A percentile compares a stretch with the other conserved stretches of the same genome.
Evolutionary conservation across 2,888 invertebrate species (phyloP).

Genomic region (Lasioglossum figueresi): DNA sequence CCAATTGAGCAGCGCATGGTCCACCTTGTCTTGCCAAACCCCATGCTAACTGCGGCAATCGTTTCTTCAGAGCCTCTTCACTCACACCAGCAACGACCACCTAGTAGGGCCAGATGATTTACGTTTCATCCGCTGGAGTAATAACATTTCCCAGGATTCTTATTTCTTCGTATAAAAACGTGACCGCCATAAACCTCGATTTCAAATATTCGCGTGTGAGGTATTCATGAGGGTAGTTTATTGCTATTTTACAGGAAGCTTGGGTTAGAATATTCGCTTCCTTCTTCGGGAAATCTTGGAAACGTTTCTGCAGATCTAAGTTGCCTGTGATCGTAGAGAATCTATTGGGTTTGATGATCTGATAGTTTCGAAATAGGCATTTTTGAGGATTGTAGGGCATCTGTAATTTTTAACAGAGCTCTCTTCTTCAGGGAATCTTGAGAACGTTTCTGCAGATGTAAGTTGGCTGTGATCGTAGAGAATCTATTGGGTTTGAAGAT

Average conservation of each 20-base stretch:
- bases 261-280: background rate
- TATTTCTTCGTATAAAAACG: background rate
- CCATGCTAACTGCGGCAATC: constrained; percentile 83
- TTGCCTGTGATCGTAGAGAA: background rate
- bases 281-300: background rate
- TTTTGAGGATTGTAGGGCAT: too few relatives aligned
- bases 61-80: constrained; percentile 81
- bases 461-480: too few relatives aligned
- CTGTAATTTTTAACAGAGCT: too few relatives aligned
- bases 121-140: background rate
- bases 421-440: too few relatives aligned
- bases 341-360: background rate
- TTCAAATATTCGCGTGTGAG: constrained; percentile 10
- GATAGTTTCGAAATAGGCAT: background rate
- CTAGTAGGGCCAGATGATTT: constrained; percentile 52
- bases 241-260: constrained; percentile 9
- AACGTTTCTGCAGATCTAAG: background rate
- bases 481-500: too few relatives aligned
- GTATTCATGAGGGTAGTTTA: background rate
- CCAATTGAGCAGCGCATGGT: constrained; percentile 84
- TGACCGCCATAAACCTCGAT: constrained; percentile 19
- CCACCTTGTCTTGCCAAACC: constrained; percentile 84
- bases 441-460: too few relatives aligned
- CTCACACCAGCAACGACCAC: constrained; percentile 78
- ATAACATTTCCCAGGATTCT: background rate